Evolutionary conservation across 2,888 invertebrate genomes (phyloP).

Genomic region (Pseudoips prasinana): DNA sequence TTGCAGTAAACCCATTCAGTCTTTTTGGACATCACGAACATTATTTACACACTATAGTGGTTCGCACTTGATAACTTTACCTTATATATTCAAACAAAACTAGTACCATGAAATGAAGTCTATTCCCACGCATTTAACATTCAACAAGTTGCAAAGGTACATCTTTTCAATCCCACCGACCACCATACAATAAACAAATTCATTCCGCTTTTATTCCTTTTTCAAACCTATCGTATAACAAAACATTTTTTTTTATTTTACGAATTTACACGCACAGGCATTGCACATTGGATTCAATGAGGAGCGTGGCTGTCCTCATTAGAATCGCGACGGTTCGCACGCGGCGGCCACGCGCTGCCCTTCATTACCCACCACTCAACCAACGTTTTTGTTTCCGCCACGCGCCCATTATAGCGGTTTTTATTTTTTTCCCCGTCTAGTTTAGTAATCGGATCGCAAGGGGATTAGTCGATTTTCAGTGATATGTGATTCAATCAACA

Average conservation of each 20-base stretch:
- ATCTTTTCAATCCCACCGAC: background rate
- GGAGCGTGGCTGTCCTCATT: constrained; percentile 35
- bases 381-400: constrained; percentile 75
- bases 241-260: constrained; percentile 23
- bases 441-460: constrained; percentile 67
- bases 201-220: constrained; percentile 24
- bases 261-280: constrained; percentile 33
- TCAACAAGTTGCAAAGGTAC: background rate
- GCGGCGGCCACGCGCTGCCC: constrained; percentile 57
- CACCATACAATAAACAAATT: constrained; percentile 7
- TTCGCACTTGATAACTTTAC: too few species aligned
- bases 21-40: too few species aligned
- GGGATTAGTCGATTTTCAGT: constrained; percentile 48
- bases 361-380: constrained; percentile 67
- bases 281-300: constrained; percentile 14
- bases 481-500: constrained; percentile 69
- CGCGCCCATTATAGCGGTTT: constrained; percentile 60
- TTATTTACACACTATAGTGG: too few species aligned
- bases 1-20: too few species aligned
- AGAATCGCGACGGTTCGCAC: constrained; percentile 42
- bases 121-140: background rate
- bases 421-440: constrained; percentile 45
- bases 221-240: constrained; percentile 32
- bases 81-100: too few species aligned
- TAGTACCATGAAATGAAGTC: too few species aligned